A percentile compares a stretch with the other conserved stretches of the same genome.
These are phyloP conservation scores for Leptinotarsa lineolata DNA, from an alignment of 1,140 invertebrate genomes.

Conservation along the genomic window DNA sequence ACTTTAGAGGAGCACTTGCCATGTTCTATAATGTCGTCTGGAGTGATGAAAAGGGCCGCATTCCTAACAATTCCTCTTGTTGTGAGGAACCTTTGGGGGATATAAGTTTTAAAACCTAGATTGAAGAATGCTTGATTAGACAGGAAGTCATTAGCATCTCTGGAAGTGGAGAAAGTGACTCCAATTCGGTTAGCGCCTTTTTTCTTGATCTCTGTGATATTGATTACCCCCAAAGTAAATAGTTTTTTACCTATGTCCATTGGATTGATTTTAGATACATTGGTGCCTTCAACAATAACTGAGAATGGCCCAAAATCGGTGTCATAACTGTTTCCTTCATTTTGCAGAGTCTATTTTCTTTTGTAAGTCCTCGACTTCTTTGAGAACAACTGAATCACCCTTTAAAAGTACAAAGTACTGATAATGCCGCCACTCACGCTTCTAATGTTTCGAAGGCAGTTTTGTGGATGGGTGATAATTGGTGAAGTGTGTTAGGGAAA, in stretches of 20 bases:
- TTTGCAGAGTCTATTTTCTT: not conserved
- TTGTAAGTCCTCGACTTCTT: not conserved
- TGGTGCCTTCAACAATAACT: not conserved
- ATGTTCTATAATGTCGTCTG: conserved; percentile 15
- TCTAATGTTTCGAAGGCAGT: not conserved
- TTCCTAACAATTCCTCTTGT: conserved; percentile 22
- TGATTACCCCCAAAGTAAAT: not conserved
- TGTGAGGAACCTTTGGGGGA: conserved; percentile 27
- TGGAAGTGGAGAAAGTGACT: not conserved
- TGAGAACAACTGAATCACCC: not conserved
- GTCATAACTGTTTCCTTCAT: not conserved
- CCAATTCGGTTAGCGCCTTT: conserved; percentile 2
- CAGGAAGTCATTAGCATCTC: not conserved
- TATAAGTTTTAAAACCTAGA: conserved; percentile 19
- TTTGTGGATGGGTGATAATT: not conserved
- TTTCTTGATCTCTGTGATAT: conserved; percentile 9
- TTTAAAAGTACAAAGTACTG: not conserved
- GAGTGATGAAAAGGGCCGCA: conserved; percentile 10
- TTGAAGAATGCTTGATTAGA: not conserved
- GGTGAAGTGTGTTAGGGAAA: not conserved
- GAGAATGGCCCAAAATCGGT: not conserved
- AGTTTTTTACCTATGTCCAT: not conserved
- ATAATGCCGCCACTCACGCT: not conserved
- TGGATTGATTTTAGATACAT: not conserved
- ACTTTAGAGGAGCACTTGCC: not conserved